Conservation (phyloP, 2,797 vertebrate species). For the Manis crassicaudata region DNA sequence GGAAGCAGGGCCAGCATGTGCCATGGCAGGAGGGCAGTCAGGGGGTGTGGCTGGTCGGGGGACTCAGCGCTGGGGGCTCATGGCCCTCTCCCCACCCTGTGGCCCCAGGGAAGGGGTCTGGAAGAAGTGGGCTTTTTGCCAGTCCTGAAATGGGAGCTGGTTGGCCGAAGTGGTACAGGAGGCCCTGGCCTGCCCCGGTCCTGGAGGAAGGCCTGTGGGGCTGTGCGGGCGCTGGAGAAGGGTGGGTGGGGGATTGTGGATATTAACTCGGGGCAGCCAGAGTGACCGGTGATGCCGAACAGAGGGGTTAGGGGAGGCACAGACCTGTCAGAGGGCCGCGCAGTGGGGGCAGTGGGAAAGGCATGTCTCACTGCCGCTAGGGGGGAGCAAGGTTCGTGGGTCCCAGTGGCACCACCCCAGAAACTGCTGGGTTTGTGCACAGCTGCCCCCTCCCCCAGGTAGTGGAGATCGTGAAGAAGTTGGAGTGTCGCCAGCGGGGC, state of each 20-base stretch:
- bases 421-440: conserved; percentile 62
- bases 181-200: not conserved
- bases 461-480: conserved; percentile 85
- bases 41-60: accelerated
- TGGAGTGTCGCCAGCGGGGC: conserved; percentile 69
- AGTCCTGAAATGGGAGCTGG: not conserved
- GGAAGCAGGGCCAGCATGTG: not conserved
- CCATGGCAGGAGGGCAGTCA: not conserved
- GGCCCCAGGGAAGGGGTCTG: not conserved
- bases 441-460: conserved; percentile 81
- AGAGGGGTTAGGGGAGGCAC: not conserved
- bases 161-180: not conserved
- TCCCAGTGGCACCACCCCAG: conserved; percentile 34
- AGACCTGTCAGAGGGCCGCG: accelerated
- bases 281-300: too few relatives aligned
- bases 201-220: not conserved
- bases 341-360: not conserved
- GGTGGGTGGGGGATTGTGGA: not conserved
- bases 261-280: not conserved
- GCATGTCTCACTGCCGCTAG: not conserved
- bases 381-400: conserved; percentile 5
- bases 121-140: not conserved
- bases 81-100: not conserved
- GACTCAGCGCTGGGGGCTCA: not conserved
- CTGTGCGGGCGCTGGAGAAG: not conserved